These are phyloP conservation scores for Pocillopora meandrina DNA, from an alignment of 92 coral and sea anemone genomes.

Conservation along the genomic window DNA sequence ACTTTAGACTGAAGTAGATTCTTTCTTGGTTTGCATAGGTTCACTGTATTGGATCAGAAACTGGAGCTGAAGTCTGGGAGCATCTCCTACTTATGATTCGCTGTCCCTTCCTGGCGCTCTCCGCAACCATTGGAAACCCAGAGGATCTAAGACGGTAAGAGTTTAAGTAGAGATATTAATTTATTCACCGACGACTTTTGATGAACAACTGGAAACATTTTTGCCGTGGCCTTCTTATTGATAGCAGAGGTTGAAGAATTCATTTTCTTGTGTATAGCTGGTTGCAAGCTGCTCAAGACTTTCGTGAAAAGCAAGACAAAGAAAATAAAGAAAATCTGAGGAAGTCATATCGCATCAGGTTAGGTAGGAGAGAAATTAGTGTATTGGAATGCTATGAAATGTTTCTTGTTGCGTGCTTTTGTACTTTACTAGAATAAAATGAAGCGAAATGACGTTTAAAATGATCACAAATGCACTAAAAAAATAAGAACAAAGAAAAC, in stretches of 20 bases:
- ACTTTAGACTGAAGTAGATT: too few species aligned
- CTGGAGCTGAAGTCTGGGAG: slow-evolving; percentile 86
- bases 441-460: too few species aligned
- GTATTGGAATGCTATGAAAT: not conserved
- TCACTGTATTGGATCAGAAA: slow-evolving; percentile 79
- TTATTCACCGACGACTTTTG: not conserved
- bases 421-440: too few species aligned
- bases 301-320: slow-evolving; percentile 53
- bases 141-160: slow-evolving; percentile 38
- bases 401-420: too few species aligned
- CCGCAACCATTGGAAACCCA: slow-evolving; percentile 84
- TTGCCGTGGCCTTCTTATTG: not conserved
- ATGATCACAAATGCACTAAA: too few species aligned
- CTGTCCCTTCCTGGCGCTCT: slow-evolving; percentile 80
- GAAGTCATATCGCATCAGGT: slow-evolving; percentile 46
- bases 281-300: slow-evolving; percentile 65
- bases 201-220: not conserved
- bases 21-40: slow-evolving; percentile 21
- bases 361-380: slow-evolving; percentile 8
- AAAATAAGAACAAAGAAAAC: too few species aligned
- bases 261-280: slow-evolving; percentile 21
- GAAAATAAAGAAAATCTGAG: slow-evolving; percentile 11
- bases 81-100: slow-evolving; percentile 76
- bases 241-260: not conserved
- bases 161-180: too few species aligned